Evolutionary conservation across 1,140 invertebrate genomes (phyloP), one percentile per base, ranked within the genome.

Genomic region (Drosophila tsacasi): DNA sequence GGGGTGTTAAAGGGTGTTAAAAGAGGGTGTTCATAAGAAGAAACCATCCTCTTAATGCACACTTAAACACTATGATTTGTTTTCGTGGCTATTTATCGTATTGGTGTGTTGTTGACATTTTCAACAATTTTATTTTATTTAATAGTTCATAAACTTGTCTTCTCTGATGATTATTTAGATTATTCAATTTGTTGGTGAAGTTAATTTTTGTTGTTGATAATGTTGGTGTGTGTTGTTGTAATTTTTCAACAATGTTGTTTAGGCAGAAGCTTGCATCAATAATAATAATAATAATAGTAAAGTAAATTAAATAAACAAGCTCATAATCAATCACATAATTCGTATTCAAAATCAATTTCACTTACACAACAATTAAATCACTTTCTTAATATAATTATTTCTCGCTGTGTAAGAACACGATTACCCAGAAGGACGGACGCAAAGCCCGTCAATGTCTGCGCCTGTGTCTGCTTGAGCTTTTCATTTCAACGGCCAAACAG

Each of bases 361-460:
- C 2, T 27, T n/a, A n/a, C 25, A 50, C 49, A 30, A 50, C 12
- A n/a, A n/a, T 30, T 30, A n/a, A n/a, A 6, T 19, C n/a, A 19
- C 3, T 1, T 19, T 32, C 27, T 32, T 32, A 21, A 5, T 17
- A 5, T 0, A 9, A 3, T 1, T 9, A 6, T 23, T 37, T 39
- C 15, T 39, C 32, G 7, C 21, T 4, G 15, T 57, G 54, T 39
- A n/a, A 25, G 35, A 39, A 37, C 35, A 23, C 12, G 37, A 15
- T 37, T 21, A 55, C 52, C 12, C 40, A 17, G 27, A 2, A 27
- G 19, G 27, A 32, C 46, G 19, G 13, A 65, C 15, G 21, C 32
- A 37, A 63, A 62, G 58, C 57, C 58, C 15, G 9, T 62, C 63
- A 66, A 44, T 66, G 63, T 44, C 63, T 61, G 55, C 21, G 63